Percentiles rank a stretch among this genome's conserved stretches.
Evolutionary conservation across 2,113 vertebrate species (phyloP).

Genomic region (Nanger granti): DNA sequence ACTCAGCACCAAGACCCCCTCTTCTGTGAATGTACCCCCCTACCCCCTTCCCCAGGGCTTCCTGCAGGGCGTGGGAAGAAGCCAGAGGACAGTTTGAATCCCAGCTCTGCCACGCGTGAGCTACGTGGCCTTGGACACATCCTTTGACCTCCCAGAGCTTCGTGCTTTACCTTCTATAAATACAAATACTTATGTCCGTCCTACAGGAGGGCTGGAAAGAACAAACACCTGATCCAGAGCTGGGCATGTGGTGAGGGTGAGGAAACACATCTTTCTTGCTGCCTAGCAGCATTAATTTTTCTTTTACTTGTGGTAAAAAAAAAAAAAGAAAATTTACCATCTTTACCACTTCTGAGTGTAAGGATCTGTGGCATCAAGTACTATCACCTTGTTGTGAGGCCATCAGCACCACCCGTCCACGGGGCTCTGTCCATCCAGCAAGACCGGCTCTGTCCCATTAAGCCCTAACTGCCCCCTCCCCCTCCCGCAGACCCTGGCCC

Average conservation of each 20-base stretch:
- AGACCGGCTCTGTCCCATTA: no score
- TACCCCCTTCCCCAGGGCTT: not conserved
- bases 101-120: not conserved
- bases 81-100: not conserved
- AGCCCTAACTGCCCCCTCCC: not conserved
- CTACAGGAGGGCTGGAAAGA: not conserved
- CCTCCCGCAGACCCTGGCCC: not conserved
- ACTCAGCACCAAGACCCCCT: not conserved
- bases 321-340: not conserved
- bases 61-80: not conserved
- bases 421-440: not conserved
- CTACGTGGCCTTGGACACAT: not conserved
- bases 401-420: no score
- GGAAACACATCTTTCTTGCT: not conserved
- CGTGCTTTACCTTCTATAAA: not conserved
- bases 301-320: not conserved
- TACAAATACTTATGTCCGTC: not conserved
- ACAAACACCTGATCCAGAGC: not conserved
- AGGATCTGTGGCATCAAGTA: not conserved
- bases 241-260: not conserved
- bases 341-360: not conserved
- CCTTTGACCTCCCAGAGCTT: not conserved
- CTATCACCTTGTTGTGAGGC: not conserved
- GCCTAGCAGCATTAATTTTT: not conserved
- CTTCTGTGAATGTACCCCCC: fast-evolving